These are phyloP conservation scores for Eriocheir sinensis DNA, from an alignment of 1,140 invertebrate genomes.

Conservation along the genomic window DNA sequence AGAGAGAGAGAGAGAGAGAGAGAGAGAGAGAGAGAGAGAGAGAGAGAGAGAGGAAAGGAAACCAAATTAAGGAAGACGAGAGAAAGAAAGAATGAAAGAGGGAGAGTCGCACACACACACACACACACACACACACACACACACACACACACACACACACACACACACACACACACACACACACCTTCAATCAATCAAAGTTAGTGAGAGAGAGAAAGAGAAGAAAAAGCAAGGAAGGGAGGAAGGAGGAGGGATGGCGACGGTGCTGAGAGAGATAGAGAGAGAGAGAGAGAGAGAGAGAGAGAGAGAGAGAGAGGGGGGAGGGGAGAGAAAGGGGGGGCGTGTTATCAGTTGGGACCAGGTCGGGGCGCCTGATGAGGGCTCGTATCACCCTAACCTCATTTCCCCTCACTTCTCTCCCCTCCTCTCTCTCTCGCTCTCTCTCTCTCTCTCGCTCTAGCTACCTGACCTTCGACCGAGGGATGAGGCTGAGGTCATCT, in stretches of 20 bases:
- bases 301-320: neutral
- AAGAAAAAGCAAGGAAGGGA: neutral
- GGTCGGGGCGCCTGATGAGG: no score
- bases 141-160: neutral
- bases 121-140: conserved; percentile 12
- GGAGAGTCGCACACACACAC: neutral
- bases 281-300: neutral
- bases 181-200: neutral
- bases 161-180: neutral
- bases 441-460: conserved; percentile 12
- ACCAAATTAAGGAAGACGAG: no score
- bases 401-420: neutral
- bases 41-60: no score
- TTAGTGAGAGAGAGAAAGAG: no score
- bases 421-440: conserved; percentile 35
- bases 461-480: neutral
- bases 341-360: no score
- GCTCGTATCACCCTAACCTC: neutral
- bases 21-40: no score
- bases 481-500: neutral
- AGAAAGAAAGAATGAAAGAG: no score
- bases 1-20: no score
- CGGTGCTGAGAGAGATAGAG: neutral
- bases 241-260: neutral
- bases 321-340: neutral